These are phyloP conservation scores for zebrafish (Danio rerio) DNA, from an alignment of 2,113 vertebrate genomes.

Conservation along the genomic window DNA sequence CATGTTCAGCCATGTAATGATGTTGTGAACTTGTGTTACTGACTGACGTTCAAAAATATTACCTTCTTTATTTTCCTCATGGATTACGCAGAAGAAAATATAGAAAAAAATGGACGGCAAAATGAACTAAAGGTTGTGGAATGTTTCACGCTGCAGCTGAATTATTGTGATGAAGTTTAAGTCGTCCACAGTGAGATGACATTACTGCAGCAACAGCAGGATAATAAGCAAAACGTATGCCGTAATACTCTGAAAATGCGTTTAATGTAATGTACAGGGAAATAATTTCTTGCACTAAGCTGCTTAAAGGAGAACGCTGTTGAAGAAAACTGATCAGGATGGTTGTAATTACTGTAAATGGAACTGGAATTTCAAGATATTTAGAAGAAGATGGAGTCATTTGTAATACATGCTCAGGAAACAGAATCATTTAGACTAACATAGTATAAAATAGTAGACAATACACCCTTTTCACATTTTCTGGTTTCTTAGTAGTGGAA, in stretches of 20 bases:
- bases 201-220: slow-evolving; percentile 8
- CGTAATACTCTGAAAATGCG: slow-evolving; percentile 11
- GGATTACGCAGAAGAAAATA: not conserved
- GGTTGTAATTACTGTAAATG: slow-evolving; percentile 44
- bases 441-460: not conserved
- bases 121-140: not conserved
- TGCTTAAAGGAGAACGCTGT: slow-evolving; percentile 8
- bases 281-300: slow-evolving; percentile 7
- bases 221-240: slow-evolving; percentile 1
- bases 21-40: slow-evolving; percentile 6
- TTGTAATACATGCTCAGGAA: not conserved
- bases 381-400: not conserved
- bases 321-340: slow-evolving; percentile 5
- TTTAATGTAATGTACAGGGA: not conserved
- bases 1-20: slow-evolving; percentile 6
- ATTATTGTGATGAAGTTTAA: not conserved
- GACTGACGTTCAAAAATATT: not conserved
- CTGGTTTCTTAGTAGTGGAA: too few species aligned
- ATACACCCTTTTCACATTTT: too few species aligned
- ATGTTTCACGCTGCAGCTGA: not conserved
- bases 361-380: not conserved
- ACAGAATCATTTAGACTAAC: not conserved
- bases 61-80: not conserved
- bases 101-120: not conserved
- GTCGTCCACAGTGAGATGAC: not conserved